Evolutionary conservation across 2,113 vertebrate genomes (phyloP).

Genomic region (Lampris incognitus): DNA sequence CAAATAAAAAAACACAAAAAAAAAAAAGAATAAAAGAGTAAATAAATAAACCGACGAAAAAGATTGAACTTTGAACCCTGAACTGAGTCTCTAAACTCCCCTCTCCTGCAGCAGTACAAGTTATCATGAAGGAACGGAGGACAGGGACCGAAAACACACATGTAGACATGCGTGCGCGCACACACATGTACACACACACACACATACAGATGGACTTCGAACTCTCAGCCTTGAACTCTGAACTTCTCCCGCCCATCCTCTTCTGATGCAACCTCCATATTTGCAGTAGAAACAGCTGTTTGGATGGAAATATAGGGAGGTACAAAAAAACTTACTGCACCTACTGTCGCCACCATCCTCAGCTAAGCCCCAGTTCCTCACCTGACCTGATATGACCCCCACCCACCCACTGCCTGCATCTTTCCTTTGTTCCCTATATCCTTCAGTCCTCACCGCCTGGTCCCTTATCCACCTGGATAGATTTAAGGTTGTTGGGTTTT

Average conservation of each 20-base stretch:
- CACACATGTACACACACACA: constrained; percentile 19
- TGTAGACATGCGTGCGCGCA: not conserved
- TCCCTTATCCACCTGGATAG: too few species aligned
- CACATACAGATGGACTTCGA: constrained; percentile 39
- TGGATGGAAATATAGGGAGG: constrained; percentile 39
- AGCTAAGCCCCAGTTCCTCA: constrained; percentile 45
- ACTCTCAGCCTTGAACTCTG: constrained; percentile 15
- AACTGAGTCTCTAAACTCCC: constrained; percentile 76
- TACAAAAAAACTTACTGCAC: constrained; percentile 36
- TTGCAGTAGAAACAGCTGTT: constrained; percentile 46
- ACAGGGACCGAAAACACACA: constrained; percentile 28
- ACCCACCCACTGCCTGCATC: constrained; percentile 30
- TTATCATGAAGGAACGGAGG: constrained; percentile 85
- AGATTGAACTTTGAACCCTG: constrained; percentile 51
- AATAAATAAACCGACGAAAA: not conserved
- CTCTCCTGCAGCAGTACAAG: constrained; percentile 83
- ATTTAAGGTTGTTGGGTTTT: too few species aligned
- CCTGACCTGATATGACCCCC: constrained; percentile 1
- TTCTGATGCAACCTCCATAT: constrained; percentile 47
- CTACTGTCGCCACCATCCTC: constrained; percentile 1
- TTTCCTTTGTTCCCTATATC: constrained; percentile 3
- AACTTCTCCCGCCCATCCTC: constrained; percentile 35
- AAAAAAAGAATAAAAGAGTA: constrained; percentile 36
- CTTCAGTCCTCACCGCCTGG: too few species aligned
- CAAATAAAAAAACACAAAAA: not conserved